Base-by-base conservation (phyloP, 2,888 invertebrate species). In the Macrosiphum euphorbiae region DNA sequence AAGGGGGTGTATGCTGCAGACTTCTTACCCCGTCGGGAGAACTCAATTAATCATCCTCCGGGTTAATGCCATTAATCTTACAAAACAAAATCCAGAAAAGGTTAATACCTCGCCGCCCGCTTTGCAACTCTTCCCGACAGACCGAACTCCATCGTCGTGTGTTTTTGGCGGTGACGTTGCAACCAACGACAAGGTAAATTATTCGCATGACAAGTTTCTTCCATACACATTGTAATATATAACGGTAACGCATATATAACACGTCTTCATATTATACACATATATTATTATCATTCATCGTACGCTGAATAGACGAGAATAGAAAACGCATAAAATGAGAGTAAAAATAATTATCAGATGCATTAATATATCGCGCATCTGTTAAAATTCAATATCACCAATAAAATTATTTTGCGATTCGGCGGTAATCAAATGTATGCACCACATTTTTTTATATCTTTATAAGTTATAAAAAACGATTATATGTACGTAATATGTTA, bases 21-120 rank as follows among this genome's bases (percentile, higher is more conserved):
- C 89, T 89, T 86, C 90, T 94, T 67, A 52, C n/a, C 41, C 61
- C 55, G 11, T 26, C 26, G 90, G 52, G 92, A 92, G 52, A 67
- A 87, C 90, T 94, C 90, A 67, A 94, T 94, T 94, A 90, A 94
- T 94, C 90, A 94, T 26, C 13, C 58, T 26, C 47, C 58, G n/a
- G 89, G 93, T 94, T 86, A 85, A 94, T 86, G 85, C 50, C 94
- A 90, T 94, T 94, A 94, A 94, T 94, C 86, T 94, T 67, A 94
- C n/a, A 28, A 67, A 94, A 87, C 90, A 67, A 94, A 94, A 94
- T 94, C 67, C 90, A 67, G 94, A 94, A 94, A 90, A 87, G 94
- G 94, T 61, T 94, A 90, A 86, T 94, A 50, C 61, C 61, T 26
- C n/a, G n/a, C 44, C 44, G 11, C 84, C 55, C 16, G 44, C 24